A percentile compares a stretch with the other conserved stretches of the same genome.
Conservation (phyloP, 2,113 vertebrate species). For the Toxotes jaculatrix region DNA sequence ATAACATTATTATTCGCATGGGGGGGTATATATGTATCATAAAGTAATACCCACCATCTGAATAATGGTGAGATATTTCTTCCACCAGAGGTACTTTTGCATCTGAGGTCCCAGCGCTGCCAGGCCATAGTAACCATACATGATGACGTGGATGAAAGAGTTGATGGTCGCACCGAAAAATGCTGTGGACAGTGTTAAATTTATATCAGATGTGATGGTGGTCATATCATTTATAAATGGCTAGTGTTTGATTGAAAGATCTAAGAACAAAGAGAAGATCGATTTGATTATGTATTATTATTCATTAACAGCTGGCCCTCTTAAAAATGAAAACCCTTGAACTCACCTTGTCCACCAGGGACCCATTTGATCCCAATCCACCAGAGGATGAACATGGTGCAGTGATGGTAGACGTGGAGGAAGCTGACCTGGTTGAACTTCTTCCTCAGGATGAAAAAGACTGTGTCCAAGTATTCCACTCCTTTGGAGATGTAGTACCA, state of each 20-base stretch:
- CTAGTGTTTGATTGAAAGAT: too few relatives aligned
- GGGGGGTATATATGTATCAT: too few relatives aligned
- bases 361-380: constrained; percentile 99
- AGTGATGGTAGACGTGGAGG: constrained; percentile 99
- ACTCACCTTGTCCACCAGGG: constrained; percentile 96
- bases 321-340: neutral
- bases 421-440: constrained; percentile 99
- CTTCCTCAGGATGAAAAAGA: constrained; percentile 98
- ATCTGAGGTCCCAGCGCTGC: constrained; percentile 95
- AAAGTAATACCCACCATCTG: constrained; percentile 89
- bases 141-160: constrained; percentile 94
- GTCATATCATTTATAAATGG: neutral
- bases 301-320: too few relatives aligned
- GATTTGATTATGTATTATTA: too few relatives aligned
- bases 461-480: constrained; percentile 97
- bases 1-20: too few relatives aligned
- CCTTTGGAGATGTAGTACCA: constrained; percentile 99
- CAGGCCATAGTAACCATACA: constrained; percentile 98
- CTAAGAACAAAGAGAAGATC: neutral
- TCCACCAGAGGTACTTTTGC: constrained; percentile 99
- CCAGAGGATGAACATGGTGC: constrained; percentile 99
- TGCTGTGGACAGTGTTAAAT: constrained; percentile 81
- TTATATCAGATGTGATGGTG: neutral
- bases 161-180: constrained; percentile 98
- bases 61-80: constrained; percentile 97